These are phyloP conservation scores for Parauchenoglanis ngamensis DNA, from an alignment of 2,797 vertebrate genomes.

Conservation along the genomic window DNA sequence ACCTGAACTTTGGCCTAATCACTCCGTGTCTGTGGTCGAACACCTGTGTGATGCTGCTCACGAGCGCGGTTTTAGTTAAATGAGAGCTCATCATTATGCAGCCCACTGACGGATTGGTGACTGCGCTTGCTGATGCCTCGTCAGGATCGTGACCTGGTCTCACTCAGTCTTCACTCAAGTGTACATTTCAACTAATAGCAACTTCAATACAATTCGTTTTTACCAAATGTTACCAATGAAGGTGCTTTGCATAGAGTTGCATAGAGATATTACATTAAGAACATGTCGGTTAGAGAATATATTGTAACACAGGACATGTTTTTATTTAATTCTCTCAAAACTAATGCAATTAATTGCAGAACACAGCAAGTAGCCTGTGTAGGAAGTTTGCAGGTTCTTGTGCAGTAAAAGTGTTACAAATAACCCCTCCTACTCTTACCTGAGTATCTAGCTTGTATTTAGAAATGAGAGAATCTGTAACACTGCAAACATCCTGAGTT, in stretches of 20 bases:
- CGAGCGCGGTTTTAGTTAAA: conserved; percentile 51
- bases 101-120: conserved; percentile 30
- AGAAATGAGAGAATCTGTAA: background rate
- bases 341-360: background rate
- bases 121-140: conserved; percentile 4
- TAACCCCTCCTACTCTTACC: background rate
- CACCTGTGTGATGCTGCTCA: conserved; percentile 52
- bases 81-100: conserved; percentile 24
- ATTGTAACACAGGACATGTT: background rate
- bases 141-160: background rate
- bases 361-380: too few relatives aligned
- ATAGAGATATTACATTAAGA: background rate
- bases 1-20: conserved; percentile 6
- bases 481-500: background rate
- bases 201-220: too few relatives aligned
- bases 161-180: background rate
- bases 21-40: conserved; percentile 44
- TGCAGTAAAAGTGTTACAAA: background rate
- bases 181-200: background rate
- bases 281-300: background rate
- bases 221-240: background rate
- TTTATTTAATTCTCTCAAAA: too few relatives aligned
- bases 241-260: background rate
- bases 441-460: background rate
- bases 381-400: background rate